Conservation (phyloP, 2,888 invertebrate genomes). For the Globia sparganii region DNA sequence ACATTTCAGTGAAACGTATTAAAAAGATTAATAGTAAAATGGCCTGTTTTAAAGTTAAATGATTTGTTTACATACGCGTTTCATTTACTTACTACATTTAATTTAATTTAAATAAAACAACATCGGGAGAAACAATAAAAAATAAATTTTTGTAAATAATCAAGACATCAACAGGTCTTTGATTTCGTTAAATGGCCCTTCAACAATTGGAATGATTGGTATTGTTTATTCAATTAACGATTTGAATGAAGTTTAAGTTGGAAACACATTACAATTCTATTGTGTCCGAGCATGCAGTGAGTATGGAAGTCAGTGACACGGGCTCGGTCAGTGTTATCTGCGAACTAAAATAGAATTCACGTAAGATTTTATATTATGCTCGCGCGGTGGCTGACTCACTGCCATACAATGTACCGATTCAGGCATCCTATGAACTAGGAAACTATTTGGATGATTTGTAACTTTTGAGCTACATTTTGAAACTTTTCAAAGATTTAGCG, state of each 20-base stretch:
- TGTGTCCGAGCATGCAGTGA: constrained; percentile 47
- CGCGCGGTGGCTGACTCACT: constrained; percentile 69
- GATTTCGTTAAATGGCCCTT: constrained; percentile 15
- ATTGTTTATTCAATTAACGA: constrained; percentile 49
- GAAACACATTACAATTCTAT: constrained; percentile 55
- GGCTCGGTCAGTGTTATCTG: constrained; percentile 67
- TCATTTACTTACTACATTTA: not conserved
- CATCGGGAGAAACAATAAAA: not conserved
- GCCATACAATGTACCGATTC: constrained; percentile 51
- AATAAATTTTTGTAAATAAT: not conserved
- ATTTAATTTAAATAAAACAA: not conserved
- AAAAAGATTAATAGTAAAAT: not conserved
- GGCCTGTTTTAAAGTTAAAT: not conserved
- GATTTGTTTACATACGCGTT: not conserved
- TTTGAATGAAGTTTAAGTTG: constrained; percentile 49
- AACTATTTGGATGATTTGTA: not conserved
- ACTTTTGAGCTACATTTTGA: not conserved
- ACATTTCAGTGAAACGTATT: not conserved
- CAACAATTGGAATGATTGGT: constrained; percentile 10
- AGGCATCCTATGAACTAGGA: constrained; percentile 12
- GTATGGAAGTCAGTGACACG: constrained; percentile 72
- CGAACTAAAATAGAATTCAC: constrained; percentile 73
- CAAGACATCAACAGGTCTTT: not conserved
- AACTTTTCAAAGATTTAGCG: not conserved
- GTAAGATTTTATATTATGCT: constrained; percentile 68